Percentiles rank a stretch among this genome's conserved stretches.
phyloP scores from a whole-genome alignment of 2,888 invertebrate genomes.

The Volucella bombylans region DNA sequence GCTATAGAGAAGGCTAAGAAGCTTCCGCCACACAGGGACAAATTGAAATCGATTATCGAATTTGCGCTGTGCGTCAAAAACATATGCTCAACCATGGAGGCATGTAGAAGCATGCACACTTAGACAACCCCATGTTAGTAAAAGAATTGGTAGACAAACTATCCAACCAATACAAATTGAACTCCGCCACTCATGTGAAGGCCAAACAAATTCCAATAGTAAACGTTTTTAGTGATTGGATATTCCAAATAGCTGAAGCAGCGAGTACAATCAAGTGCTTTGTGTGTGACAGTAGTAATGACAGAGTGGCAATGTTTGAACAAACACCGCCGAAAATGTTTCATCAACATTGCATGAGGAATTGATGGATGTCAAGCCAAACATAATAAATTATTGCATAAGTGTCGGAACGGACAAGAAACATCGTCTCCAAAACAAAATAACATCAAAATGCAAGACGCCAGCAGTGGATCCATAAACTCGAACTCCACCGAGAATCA shows the following conservation, averaged over 20 bases:
- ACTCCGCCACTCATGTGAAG: slow-evolving; percentile 54
- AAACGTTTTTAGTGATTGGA: slow-evolving; percentile 47
- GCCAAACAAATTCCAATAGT: slow-evolving; percentile 28
- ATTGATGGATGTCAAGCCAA: slow-evolving; percentile 41
- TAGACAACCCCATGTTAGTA: slow-evolving; percentile 56
- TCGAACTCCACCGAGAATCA: slow-evolving; percentile 4
- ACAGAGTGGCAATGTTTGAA: slow-evolving; percentile 51
- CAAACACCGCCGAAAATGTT: slow-evolving; percentile 32
- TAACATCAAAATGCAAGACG: slow-evolving; percentile 12
- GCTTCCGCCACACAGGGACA: slow-evolving; percentile 47
- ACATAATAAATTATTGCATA: slow-evolving; percentile 47
- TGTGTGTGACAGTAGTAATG: slow-evolving; percentile 22
- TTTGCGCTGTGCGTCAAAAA: slow-evolving; percentile 44
- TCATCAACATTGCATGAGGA: slow-evolving; percentile 33
- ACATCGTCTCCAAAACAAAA: slow-evolving; percentile 11
- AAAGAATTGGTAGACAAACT: slow-evolving; percentile 51
- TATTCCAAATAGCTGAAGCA: slow-evolving; percentile 14
- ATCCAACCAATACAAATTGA: slow-evolving; percentile 37
- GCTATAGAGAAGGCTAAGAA: slow-evolving; percentile 50
- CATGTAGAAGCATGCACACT: slow-evolving; percentile 20
- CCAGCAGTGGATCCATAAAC: slow-evolving; percentile 5
- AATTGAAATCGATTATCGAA: slow-evolving; percentile 48
- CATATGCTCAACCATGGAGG: slow-evolving; percentile 58
- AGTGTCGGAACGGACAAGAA: neutral
- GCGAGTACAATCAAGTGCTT: slow-evolving; percentile 8